phyloP scores from a whole-genome alignment of 2,888 invertebrate species.

The Xanthorhoe spadicearia region DNA sequence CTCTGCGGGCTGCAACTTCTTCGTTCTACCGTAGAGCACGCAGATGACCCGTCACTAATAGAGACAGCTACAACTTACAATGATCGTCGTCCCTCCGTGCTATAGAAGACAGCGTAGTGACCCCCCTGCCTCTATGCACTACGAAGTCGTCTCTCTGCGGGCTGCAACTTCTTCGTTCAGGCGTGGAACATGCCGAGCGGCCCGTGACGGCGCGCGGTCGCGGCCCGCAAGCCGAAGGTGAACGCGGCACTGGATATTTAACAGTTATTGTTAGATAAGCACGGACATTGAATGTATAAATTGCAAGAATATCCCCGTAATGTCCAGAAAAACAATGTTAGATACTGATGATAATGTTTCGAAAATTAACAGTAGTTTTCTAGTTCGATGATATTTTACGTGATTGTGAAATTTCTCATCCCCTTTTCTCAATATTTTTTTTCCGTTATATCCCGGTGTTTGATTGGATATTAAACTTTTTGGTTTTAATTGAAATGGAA shows the following conservation, averaged over 20 bases:
- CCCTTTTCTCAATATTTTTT: too few relatives aligned
- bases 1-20: conserved; percentile 78
- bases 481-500: background rate
- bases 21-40: conserved; percentile 58
- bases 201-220: conserved; percentile 48
- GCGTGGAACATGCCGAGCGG: conserved; percentile 75
- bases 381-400: too few relatives aligned
- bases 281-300: conserved; percentile 14
- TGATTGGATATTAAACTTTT: background rate
- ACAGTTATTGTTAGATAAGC: conserved; percentile 25
- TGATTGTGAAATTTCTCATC: too few relatives aligned
- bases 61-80: conserved; percentile 42
- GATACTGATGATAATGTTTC: too few relatives aligned
- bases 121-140: conserved; percentile 91
- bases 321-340: too few relatives aligned
- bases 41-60: too few relatives aligned
- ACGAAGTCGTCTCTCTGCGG: conserved; percentile 89
- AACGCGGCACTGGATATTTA: conserved; percentile 75
- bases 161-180: conserved; percentile 71
- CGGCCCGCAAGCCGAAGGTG: conserved; percentile 75
- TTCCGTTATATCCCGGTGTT: background rate
- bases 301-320: background rate
- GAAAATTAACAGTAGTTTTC: too few relatives aligned
- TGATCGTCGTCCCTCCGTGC: conserved; percentile 66
- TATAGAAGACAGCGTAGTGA: conserved; percentile 89